These are phyloP conservation scores for Leptinotarsa texana DNA, from an alignment of 1,140 invertebrate genomes.

Conservation along the genomic window DNA sequence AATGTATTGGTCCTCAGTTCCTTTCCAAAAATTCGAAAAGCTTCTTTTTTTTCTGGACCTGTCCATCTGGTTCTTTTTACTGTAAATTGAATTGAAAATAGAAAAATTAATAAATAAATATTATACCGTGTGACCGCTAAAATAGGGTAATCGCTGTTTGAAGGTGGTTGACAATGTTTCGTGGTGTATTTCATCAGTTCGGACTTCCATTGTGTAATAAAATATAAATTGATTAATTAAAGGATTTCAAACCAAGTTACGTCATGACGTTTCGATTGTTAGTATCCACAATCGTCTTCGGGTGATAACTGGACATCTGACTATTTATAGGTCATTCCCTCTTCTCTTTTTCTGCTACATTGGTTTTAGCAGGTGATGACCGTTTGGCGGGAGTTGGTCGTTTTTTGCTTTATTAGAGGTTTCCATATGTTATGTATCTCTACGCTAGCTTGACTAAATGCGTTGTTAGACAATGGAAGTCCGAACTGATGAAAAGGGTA, in stretches of 20 bases:
- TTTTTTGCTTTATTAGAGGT: background rate
- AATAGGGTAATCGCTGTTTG: background rate
- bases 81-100: background rate
- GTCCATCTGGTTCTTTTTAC: background rate
- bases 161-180: too few species aligned
- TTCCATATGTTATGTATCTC: too few species aligned
- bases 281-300: background rate
- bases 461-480: too few species aligned
- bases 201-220: background rate
- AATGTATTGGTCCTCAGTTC: background rate
- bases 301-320: too few species aligned
- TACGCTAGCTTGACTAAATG: too few species aligned
- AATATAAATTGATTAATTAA: background rate
- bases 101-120: background rate
- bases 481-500: background rate
- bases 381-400: background rate
- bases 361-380: too few species aligned
- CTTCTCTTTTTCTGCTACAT: too few species aligned
- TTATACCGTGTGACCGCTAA: background rate
- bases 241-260: background rate
- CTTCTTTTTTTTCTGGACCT: background rate
- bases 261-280: background rate
- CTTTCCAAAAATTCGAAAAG: background rate
- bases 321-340: too few species aligned
- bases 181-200: too few species aligned